These are phyloP conservation scores for Ptyas mucosa DNA, from an alignment of 2,113 vertebrate species.

Conservation along the genomic window DNA sequence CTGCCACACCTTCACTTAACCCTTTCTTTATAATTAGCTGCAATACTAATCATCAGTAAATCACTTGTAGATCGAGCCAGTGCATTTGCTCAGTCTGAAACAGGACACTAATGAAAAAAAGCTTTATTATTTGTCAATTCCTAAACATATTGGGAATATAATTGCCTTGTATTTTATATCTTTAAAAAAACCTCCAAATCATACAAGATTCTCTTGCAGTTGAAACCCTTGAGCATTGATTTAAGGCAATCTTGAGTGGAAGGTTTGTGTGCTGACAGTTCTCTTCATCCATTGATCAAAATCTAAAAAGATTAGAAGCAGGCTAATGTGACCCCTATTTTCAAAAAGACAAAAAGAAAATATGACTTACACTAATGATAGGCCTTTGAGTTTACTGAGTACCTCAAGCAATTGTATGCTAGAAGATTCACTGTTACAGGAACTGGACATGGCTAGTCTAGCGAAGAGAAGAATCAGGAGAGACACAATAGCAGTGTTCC, in stretches of 20 bases:
- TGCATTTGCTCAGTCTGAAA: neutral
- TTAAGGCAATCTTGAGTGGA: neutral
- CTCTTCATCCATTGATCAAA: neutral
- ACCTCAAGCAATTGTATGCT: neutral
- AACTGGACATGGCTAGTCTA: too few species aligned
- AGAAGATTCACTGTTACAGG: neutral
- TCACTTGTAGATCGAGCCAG: neutral
- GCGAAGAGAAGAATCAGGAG: too few species aligned
- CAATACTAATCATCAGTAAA: neutral
- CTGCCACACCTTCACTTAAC: neutral
- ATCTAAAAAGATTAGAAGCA: neutral
- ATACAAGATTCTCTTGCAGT: neutral
- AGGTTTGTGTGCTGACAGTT: neutral
- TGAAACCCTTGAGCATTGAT: neutral
- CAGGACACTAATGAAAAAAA: neutral
- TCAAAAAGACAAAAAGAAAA: neutral
- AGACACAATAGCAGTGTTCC: too few species aligned
- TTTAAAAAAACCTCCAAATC: neutral
- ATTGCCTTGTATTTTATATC: neutral
- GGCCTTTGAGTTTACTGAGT: neutral
- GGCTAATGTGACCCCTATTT: neutral
- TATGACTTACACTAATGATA: neutral
- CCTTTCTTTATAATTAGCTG: neutral
- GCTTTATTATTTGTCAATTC: neutral
- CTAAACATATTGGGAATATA: neutral